Evolutionary conservation across 2,113 vertebrate species (phyloP), one percentile per base, ranked within the genome.

Genomic region (Oreochromis niloticus): DNA sequence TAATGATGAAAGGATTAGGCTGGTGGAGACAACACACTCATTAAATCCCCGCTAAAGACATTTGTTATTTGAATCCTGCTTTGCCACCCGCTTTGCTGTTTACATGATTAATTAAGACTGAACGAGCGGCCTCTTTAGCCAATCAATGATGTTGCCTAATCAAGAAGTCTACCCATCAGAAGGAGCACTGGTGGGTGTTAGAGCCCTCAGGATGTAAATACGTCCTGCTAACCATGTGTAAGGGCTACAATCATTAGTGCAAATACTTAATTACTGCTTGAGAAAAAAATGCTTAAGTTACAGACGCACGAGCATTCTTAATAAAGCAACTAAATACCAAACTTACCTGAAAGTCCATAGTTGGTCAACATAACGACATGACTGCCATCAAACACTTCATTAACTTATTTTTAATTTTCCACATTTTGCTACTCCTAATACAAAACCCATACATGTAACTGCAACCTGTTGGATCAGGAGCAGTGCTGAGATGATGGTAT

Each of bases 91-190:
- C 89, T 92, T 85, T 79, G 79, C 82, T 81, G 83, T 91, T 91
- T 80, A 85, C 89, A 84, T 88, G 85, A 88, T 92, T 91, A 90
- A 94, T 95, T 89, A 93, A 87, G 39, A 85, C 30, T 9, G 80
- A 92, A 85, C 41, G 86, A 94, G 81, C 43, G 24, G 71, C 86
- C 87, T 89, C 86, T 93, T 93, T 87, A 94, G 87, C 81, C 85
- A 83, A 88, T 93, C 93, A 80, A 87, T 90, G 93, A 46, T 14
- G 56, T 43, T 86, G 82, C 54, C 91, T 88, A 92, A 92, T 94
- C 91, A 91, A 89, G 71, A 80, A 56, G 88, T 78, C 87, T 63
- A 63, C 16, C 54, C 52, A 8, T 88, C 83, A 86, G 30, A 84
- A 48, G 24, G 78, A 90, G 39, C 82, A 83, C 16, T 63, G 68